Conservation (phyloP, 2,888 invertebrate genomes). For the Agrotis clavis region DNA sequence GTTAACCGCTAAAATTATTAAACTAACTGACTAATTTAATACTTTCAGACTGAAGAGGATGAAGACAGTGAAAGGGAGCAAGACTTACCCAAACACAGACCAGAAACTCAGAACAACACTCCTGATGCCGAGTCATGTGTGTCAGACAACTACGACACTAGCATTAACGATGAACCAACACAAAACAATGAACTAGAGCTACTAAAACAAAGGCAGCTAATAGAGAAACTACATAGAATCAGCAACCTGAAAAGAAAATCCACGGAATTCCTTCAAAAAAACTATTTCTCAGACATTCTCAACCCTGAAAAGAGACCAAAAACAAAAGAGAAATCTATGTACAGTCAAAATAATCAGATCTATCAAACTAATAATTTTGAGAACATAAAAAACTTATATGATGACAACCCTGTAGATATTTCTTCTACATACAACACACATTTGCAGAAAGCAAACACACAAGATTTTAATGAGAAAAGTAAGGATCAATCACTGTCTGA, state of each 20-base stretch:
- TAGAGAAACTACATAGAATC: slow-evolving; percentile 86
- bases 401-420: slow-evolving; percentile 82
- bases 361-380: slow-evolving; percentile 79
- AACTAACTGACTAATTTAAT: slow-evolving; percentile 1
- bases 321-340: slow-evolving; percentile 80
- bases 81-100: slow-evolving; percentile 79
- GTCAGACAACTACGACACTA: slow-evolving; percentile 79
- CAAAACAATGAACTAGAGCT: slow-evolving; percentile 80
- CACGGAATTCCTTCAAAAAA: slow-evolving; percentile 86
- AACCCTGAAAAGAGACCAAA: slow-evolving; percentile 86
- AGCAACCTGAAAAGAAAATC: slow-evolving; percentile 88
- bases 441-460: slow-evolving; percentile 71
- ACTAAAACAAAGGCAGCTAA: slow-evolving; percentile 84
- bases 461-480: slow-evolving; percentile 77
- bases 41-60: slow-evolving; percentile 85
- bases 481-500: slow-evolving; percentile 76
- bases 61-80: slow-evolving; percentile 82
- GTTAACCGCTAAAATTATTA: neutral
- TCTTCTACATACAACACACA: slow-evolving; percentile 78
- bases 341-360: slow-evolving; percentile 77
- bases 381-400: slow-evolving; percentile 81
- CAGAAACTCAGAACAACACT: slow-evolving; percentile 77
- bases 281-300: slow-evolving; percentile 82
- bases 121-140: slow-evolving; percentile 80
- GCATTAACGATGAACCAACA: slow-evolving; percentile 74